Evolutionary conservation across 53 echinoderm and acorn worm species (phyloP).

Genomic region (Apostichopus leukothele): DNA sequence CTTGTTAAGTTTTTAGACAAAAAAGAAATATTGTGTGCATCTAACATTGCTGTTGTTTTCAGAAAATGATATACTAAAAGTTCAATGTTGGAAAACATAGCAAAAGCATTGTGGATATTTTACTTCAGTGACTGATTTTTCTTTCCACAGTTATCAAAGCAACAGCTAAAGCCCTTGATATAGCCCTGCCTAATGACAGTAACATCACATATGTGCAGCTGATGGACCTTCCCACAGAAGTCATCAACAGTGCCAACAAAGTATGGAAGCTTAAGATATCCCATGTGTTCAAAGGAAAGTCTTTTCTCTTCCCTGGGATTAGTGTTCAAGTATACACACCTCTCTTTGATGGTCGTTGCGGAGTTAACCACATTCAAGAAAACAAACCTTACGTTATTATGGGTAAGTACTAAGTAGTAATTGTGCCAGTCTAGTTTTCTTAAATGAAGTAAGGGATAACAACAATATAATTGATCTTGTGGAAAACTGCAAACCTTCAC

Average conservation of each 20-base stretch:
- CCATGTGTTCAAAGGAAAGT: slow-evolving; percentile 71
- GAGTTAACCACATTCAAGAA: slow-evolving; percentile 61
- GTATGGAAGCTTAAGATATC: slow-evolving; percentile 62
- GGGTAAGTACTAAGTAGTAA: slow-evolving; percentile 50
- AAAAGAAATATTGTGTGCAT: too few species aligned
- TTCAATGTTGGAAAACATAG: too few species aligned
- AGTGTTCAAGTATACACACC: slow-evolving; percentile 71
- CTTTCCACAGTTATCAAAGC: slow-evolving; percentile 65
- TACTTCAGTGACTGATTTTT: neutral
- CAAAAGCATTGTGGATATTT: too few species aligned
- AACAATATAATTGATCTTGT: too few species aligned
- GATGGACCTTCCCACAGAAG: slow-evolving; percentile 44
- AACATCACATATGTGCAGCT: slow-evolving; percentile 24
- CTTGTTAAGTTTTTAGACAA: too few species aligned
- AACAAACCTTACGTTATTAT: slow-evolving; percentile 74
- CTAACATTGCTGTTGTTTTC: too few species aligned
- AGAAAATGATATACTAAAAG: too few species aligned
- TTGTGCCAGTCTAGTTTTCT: too few species aligned
- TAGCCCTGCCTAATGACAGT: slow-evolving; percentile 50
- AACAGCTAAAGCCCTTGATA: slow-evolving; percentile 50
- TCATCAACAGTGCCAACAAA: slow-evolving; percentile 59
- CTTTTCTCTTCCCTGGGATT: slow-evolving; percentile 56
- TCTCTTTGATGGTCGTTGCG: slow-evolving; percentile 76
- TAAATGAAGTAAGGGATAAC: too few species aligned
- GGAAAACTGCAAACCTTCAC: too few species aligned